A percentile compares a stretch with the other conserved stretches of the same genome.
These are phyloP conservation scores for Recurvirostra avosetta DNA, from an alignment of 2,113 vertebrate species.

Conservation along the genomic window DNA sequence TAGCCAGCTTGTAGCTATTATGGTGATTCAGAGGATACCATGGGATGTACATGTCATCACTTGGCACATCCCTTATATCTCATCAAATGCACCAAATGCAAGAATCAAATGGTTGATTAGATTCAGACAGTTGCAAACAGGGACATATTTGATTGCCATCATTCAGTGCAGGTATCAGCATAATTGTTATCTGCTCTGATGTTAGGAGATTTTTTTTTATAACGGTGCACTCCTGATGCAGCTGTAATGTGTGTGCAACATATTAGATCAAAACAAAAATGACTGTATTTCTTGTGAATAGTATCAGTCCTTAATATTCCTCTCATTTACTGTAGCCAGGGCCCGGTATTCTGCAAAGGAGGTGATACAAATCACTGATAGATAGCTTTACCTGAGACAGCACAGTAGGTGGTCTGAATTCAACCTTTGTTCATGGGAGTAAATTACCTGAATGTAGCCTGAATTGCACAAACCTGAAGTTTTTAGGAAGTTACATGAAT, in stretches of 20 bases:
- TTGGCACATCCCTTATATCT: constrained; percentile 4
- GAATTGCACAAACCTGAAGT: not conserved
- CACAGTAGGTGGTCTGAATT: not conserved
- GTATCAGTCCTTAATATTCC: not conserved
- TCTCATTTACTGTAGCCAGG: not conserved
- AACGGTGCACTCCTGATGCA: not conserved
- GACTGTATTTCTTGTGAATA: not conserved
- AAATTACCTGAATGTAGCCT: not conserved
- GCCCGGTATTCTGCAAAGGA: not conserved
- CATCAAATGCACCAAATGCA: constrained; percentile 19
- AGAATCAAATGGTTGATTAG: constrained; percentile 47
- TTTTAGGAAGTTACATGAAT: not conserved
- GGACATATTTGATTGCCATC: constrained; percentile 1
- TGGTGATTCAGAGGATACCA: not conserved
- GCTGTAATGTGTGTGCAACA: not conserved
- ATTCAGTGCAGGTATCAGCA: not conserved
- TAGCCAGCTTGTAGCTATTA: not conserved
- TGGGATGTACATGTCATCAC: not conserved
- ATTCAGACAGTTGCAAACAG: not conserved
- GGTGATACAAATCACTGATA: not conserved
- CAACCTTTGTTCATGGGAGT: not conserved
- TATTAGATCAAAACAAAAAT: not conserved
- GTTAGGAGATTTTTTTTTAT: constrained; percentile 14
- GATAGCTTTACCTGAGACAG: not conserved
- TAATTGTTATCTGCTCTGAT: constrained; percentile 49